Evolutionary conservation across 2,113 vertebrate genomes (phyloP).

Genomic region (Nicator chloris): DNA sequence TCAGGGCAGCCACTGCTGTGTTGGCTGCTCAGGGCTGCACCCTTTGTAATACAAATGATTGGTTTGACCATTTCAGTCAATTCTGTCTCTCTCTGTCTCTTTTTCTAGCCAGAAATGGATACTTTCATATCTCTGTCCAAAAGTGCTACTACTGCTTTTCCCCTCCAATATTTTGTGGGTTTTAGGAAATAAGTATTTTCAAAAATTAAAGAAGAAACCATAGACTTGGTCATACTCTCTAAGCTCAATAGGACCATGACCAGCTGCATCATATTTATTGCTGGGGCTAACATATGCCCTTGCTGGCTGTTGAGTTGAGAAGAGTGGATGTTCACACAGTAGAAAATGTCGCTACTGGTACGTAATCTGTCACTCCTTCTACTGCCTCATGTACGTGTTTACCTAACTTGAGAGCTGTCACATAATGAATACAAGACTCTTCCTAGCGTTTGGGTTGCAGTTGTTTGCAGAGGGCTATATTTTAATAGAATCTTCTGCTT

Average conservation of each 20-base stretch:
- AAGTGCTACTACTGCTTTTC: neutral
- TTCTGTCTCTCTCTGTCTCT: neutral
- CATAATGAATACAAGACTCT: neutral
- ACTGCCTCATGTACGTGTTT: fast-evolving
- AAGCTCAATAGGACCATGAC: neutral
- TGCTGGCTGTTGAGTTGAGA: neutral
- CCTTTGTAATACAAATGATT: neutral
- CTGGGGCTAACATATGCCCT: neutral
- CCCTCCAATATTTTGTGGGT: fast-evolving
- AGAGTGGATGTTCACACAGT: neutral
- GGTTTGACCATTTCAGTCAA: neutral
- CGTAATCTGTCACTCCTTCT: neutral
- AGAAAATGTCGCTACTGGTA: neutral
- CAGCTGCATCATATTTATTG: neutral
- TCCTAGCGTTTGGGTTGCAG: neutral
- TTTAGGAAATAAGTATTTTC: neutral
- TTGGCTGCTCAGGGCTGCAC: neutral
- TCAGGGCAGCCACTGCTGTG: neutral
- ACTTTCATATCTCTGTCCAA: neutral
- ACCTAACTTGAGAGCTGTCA: neutral
- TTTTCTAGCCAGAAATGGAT: neutral
- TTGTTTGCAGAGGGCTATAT: neutral
- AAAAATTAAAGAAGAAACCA: fast-evolving
- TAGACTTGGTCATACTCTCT: neutral
- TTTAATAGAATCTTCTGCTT: neutral